These are phyloP conservation scores for Pogona vitticeps DNA, from an alignment of 2,113 vertebrate species.

Conservation along the genomic window DNA sequence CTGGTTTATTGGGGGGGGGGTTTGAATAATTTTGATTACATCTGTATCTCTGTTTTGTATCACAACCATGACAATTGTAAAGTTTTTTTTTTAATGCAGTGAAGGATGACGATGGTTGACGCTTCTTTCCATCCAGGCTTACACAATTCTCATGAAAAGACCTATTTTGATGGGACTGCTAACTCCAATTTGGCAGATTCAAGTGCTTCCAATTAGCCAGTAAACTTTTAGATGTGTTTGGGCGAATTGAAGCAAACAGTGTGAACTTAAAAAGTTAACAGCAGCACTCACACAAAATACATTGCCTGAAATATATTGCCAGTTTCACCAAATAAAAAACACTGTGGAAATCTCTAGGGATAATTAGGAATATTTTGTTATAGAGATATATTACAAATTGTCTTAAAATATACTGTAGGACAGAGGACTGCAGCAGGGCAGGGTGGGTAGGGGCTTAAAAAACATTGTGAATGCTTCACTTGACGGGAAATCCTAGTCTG, in stretches of 20 bases:
- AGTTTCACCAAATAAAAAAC: background rate
- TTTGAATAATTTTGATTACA: too few relatives aligned
- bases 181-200: slow-evolving; percentile 25
- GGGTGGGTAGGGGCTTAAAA: background rate
- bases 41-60: too few relatives aligned
- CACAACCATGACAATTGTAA: too few relatives aligned
- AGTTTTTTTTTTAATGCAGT: too few relatives aligned
- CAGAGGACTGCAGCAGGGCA: background rate
- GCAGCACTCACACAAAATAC: background rate
- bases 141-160: background rate
- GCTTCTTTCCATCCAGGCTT: slow-evolving; percentile 4
- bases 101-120: background rate
- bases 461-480: background rate
- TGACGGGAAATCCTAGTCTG: background rate
- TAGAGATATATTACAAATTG: background rate
- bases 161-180: slow-evolving; percentile 16
- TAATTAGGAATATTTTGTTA: background rate
- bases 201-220: background rate
- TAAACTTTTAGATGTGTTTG: background rate
- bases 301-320: slow-evolving; percentile 14
- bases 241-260: slow-evolving; percentile 1
- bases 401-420: background rate
- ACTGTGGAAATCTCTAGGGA: background rate
- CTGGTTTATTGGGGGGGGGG: too few relatives aligned
- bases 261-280: background rate